Conservation (phyloP, 2,113 vertebrate genomes). For the Gymnarchus niloticus region DNA sequence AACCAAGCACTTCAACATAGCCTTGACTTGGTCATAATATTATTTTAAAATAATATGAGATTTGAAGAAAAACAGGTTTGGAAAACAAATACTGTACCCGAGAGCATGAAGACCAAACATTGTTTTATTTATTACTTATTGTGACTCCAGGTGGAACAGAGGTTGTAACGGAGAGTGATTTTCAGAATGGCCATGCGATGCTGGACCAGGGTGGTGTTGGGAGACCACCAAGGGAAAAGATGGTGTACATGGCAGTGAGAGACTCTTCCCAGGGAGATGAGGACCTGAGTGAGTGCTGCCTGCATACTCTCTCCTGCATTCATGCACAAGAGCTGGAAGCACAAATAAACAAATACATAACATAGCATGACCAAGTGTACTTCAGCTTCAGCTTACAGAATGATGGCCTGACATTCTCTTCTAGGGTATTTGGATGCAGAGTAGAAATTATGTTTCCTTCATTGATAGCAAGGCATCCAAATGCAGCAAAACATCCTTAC, state of each 20-base stretch:
- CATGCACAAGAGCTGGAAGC: too few species aligned
- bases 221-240: slow-evolving; percentile 76
- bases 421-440: too few species aligned
- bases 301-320: background rate
- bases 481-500: too few species aligned
- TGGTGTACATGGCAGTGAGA: slow-evolving; percentile 86
- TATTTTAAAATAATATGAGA: background rate
- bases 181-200: slow-evolving; percentile 74
- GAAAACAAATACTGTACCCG: background rate
- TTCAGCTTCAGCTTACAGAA: too few species aligned
- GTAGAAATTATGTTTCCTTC: too few species aligned
- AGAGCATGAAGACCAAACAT: background rate
- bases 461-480: too few species aligned
- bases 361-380: too few species aligned
- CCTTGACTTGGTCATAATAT: background rate
- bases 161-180: slow-evolving; percentile 79
- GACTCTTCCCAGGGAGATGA: slow-evolving; percentile 79
- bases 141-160: slow-evolving; percentile 75
- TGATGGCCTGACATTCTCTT: too few species aligned
- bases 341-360: too few species aligned
- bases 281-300: slow-evolving; percentile 62
- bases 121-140: background rate
- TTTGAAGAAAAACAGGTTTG: too few species aligned
- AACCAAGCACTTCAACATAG: background rate
- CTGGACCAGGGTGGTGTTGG: slow-evolving; percentile 70